Base-by-base conservation (phyloP, 2,888 invertebrate species). In the Morpho helenor region DNA sequence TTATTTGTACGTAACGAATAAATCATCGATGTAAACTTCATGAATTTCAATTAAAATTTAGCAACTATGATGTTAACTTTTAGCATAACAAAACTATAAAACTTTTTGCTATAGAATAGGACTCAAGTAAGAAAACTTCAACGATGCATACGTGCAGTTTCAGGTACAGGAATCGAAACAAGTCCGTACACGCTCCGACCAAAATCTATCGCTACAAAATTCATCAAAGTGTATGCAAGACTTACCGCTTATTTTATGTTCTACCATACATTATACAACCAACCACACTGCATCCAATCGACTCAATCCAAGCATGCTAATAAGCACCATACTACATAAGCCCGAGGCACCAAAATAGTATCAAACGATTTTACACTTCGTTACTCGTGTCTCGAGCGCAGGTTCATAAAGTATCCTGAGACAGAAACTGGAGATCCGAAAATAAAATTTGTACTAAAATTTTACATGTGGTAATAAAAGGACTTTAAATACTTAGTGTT, bases 371-470 rank as follows among this genome's bases (percentile, higher is more conserved):
- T 55, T 45, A 8, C 60, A 54, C 45, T 54, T 63, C 59, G 59
- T 64, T 63, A 61, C 63, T 52, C 22, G 53, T 58, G 50, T 55
- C 56, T 53, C 53, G 57, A 31, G 57, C 49, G 71, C 74, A 73
- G 74, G 64, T 73, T 70, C 79, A 74, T 78, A 80, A 81, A 81
- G 74, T 82, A 79, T 79, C 74, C 69, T 70, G 57, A 79, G 78
- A 80, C 76, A 75, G 74, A 71, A 75, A 79, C 72, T 73, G 75
- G 74, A 16, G 61, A 57, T 74, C 71, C 70, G 68, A 72, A 74
- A 71, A 75, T 75, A 77, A 77, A 80, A 80, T 77, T 80, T 77
- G 70, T 64, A 67, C 71, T 68, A 66, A 77, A 75, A 75, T 78
- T 77, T 72, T 66, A 57, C 23, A n/a, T 45, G 43, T n/a, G 16